A percentile compares a stretch with the other conserved stretches of the same genome.
phyloP scores from a whole-genome alignment of 1,140 invertebrate genomes.

The Tetraneura akinire region DNA sequence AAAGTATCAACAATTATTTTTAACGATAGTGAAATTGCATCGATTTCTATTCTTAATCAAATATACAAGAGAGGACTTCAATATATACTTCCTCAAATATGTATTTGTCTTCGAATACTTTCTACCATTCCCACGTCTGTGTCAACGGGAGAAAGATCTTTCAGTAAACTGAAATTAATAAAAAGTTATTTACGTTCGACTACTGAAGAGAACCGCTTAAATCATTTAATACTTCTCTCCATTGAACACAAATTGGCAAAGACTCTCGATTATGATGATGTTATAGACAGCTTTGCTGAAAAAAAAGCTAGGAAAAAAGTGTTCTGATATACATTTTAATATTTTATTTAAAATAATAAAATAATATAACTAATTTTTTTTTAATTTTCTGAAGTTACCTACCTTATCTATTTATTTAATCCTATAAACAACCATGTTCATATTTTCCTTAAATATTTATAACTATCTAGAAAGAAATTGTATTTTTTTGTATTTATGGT shows the following conservation, averaged over 20 bases:
- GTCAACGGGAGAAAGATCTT: not conserved
- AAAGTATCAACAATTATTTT: not conserved
- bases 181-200: conserved; percentile 6
- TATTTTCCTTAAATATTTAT: not conserved
- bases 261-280: not conserved
- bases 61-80: not conserved
- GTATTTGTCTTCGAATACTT: conserved; percentile 9
- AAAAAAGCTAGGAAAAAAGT: too few species aligned
- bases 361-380: too few species aligned
- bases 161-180: conserved; percentile 6
- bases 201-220: not conserved
- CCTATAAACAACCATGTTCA: not conserved
- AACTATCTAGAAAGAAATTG: not conserved
- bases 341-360: conserved; percentile 8
- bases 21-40: not conserved
- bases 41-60: not conserved
- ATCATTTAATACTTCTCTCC: conserved; percentile 1
- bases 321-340: too few species aligned
- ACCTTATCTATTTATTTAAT: conserved; percentile 4
- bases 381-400: not conserved
- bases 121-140: not conserved
- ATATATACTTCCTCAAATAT: not conserved
- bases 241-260: conserved; percentile 3
- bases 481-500: not conserved
- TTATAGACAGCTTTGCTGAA: conserved; percentile 5